These are phyloP conservation scores for Helarctos malayanus DNA, from an alignment of 2,797 vertebrate genomes.

Conservation along the genomic window DNA sequence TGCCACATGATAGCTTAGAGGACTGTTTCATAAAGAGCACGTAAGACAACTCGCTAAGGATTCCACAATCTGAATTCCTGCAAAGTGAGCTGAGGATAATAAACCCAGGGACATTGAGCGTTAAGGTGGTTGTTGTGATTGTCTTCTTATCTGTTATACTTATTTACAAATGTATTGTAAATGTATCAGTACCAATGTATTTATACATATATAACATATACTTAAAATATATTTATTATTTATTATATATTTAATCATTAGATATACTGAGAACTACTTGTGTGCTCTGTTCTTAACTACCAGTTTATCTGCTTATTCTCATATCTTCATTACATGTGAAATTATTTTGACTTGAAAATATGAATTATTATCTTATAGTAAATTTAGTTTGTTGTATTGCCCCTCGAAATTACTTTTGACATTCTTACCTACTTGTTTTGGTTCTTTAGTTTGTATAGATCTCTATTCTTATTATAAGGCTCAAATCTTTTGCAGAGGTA, in stretches of 20 bases:
- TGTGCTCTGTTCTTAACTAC: not conserved
- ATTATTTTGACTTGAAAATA: conserved; percentile 49
- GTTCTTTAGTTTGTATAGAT: not conserved
- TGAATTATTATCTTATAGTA: not conserved
- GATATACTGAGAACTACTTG: not conserved
- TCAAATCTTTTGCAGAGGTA: conserved; percentile 18
- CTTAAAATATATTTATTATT: not conserved
- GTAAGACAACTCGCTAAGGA: not conserved
- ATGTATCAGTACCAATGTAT: not conserved
- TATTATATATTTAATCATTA: not conserved
- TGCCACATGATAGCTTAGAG: not conserved
- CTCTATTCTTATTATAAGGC: not conserved
- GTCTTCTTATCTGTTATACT: not conserved
- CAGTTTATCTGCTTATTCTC: not conserved
- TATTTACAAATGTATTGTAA: not conserved
- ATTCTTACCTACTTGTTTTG: not conserved
- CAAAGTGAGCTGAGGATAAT: not conserved
- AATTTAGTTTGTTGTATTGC: not conserved
- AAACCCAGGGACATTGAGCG: not conserved
- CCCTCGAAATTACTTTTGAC: conserved; percentile 8
- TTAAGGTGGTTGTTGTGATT: not conserved
- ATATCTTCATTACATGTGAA: not conserved
- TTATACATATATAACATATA: not conserved
- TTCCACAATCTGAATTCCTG: not conserved
- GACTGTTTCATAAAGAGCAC: not conserved